These are phyloP conservation scores for Poeciliopsis prolifica DNA, from an alignment of 2,113 vertebrate species.

Conservation along the genomic window DNA sequence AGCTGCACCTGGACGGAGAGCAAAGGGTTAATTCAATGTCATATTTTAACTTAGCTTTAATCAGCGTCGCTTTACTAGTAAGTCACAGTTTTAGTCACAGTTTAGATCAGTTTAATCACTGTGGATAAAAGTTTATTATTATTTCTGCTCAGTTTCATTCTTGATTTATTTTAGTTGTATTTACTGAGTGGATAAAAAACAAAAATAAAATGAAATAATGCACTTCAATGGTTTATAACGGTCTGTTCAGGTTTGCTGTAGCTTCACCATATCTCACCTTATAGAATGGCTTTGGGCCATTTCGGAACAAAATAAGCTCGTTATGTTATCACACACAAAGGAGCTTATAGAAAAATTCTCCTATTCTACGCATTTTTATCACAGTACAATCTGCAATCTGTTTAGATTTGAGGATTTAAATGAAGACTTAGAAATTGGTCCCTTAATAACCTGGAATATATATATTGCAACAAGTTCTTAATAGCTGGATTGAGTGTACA, in stretches of 20 bases:
- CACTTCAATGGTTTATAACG: not conserved
- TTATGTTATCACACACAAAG: not conserved
- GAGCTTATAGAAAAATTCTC: not conserved
- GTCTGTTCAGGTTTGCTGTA: not conserved
- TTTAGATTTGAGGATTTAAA: too few relatives aligned
- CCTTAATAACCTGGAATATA: not conserved
- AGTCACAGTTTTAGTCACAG: too few relatives aligned
- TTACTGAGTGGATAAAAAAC: too few relatives aligned
- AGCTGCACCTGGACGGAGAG: constrained; percentile 86
- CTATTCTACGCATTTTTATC: too few relatives aligned
- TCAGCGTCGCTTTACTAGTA: too few relatives aligned
- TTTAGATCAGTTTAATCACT: too few relatives aligned
- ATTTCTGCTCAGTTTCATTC: too few relatives aligned
- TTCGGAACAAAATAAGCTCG: not conserved
- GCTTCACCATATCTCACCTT: not conserved
- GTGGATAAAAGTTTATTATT: too few relatives aligned
- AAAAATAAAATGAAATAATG: too few relatives aligned
- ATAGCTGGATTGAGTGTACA: too few relatives aligned
- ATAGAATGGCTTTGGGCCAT: not conserved
- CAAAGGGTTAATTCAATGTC: not conserved
- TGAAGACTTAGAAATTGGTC: not conserved
- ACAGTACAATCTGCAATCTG: too few relatives aligned
- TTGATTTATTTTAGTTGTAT: too few relatives aligned
- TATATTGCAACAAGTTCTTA: not conserved
- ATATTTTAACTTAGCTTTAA: not conserved